Base-by-base conservation (phyloP, 2,888 invertebrate genomes). In the Stenodera caucasica region DNA sequence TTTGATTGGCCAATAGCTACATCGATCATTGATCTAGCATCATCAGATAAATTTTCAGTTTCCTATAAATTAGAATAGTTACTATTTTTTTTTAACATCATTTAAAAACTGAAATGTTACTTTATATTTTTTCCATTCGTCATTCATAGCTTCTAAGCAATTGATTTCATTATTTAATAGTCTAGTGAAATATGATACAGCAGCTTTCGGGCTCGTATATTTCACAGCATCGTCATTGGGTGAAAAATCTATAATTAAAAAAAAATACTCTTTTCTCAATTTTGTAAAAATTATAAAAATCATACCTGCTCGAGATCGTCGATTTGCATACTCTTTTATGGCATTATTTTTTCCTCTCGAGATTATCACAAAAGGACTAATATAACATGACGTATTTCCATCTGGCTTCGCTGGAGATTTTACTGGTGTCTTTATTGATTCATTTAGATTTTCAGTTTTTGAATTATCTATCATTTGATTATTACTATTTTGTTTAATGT, bases 1-100 rank as follows among this genome's bases (percentile, higher is more conserved):
- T 88, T 86, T 0, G 91, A 90, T 81, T 93, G 92, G 0, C 94
- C 94, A 63, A 90, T 85, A 0, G 90, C 89, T 14, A 88, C 84
- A 67, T 90, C 83, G 37, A 94, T 85, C 60, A 83, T 77, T 70
- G 86, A 86, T 73, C 82, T 75, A 0, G 84, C 82, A 66, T 84
- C 80, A 51, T 88, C 88, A 0, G 84, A 81, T 18, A 84, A 68
- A 1, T 71, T 60, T n/a, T 70, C 61, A 55, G 65, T 58, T 2
- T 67, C 63, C 70, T 71, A 35, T n/a, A 5, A 9, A 35, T 15
- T 18, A n/a, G 33, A 35, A 40, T 14, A 23, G 0, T 14, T 1
- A 15, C 14, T 37, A 12, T 23, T 37, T 21, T n/a, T 23, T 26
- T 57, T 57, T 49, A 23, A 45, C 12, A 56, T 15, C 8, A 30